These are phyloP conservation scores for Cantharis nigra DNA, from an alignment of 2,888 invertebrate genomes.

Conservation along the genomic window DNA sequence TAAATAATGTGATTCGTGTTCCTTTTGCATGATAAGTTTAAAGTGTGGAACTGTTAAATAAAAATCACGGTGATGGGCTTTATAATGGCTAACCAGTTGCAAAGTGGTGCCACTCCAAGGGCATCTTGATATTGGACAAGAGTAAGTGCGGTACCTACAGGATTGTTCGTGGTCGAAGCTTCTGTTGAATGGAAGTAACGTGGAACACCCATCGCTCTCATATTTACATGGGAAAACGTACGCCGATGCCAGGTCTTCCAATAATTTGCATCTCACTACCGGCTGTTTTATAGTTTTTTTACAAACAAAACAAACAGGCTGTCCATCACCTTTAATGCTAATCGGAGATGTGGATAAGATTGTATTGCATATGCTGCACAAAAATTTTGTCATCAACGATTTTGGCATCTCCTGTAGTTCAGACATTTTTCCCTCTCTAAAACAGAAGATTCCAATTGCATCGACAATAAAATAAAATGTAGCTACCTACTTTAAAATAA, in stretches of 20 bases:
- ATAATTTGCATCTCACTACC: neutral
- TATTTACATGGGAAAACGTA: slow-evolving; percentile 1
- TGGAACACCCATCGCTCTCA: neutral
- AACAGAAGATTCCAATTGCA: neutral
- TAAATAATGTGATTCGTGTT: neutral
- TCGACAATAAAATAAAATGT: neutral
- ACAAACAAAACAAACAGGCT: neutral
- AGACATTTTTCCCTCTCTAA: neutral
- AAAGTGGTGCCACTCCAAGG: neutral
- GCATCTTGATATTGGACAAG: neutral
- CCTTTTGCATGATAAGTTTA: neutral
- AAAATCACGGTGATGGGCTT: neutral
- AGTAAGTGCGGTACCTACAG: neutral
- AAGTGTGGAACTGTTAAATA: neutral
- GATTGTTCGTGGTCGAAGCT: neutral
- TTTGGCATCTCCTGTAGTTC: neutral
- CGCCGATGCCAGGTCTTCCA: neutral
- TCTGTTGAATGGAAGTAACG: neutral
- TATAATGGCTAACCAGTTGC: neutral
- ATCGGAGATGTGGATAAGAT: neutral
- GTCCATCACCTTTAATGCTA: neutral
- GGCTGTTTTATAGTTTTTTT: neutral
- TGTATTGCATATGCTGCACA: neutral
- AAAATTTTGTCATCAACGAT: neutral
- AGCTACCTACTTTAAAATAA: neutral